Conservation (phyloP, 2,113 vertebrate species). For the Trochalopteron elliotii region DNA sequence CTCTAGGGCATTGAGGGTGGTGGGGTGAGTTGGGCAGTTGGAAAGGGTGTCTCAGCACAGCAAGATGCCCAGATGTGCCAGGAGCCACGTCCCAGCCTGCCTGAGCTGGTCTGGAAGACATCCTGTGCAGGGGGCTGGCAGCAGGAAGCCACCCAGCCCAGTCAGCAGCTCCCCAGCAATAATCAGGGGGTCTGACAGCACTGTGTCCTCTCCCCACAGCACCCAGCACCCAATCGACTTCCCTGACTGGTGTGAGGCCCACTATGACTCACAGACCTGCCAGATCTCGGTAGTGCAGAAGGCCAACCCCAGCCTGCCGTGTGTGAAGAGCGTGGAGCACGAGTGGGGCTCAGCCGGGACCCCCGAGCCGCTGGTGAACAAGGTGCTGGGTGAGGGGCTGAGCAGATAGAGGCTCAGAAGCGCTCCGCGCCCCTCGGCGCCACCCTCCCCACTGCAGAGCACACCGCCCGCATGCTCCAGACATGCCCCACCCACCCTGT, state of each 20-base stretch:
- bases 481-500: background rate
- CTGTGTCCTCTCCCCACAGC: conserved; percentile 54
- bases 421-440: accelerated
- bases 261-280: conserved; percentile 83
- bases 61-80: background rate
- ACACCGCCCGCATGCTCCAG: conserved; percentile 9
- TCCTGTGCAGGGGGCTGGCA: accelerated
- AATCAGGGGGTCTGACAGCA: accelerated
- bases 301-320: conserved; percentile 83
- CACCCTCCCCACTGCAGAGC: background rate
- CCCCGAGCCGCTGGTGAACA: conserved; percentile 36
- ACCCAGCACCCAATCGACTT: conserved; percentile 92
- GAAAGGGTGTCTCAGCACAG: background rate
- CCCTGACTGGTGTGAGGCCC: conserved; percentile 86
- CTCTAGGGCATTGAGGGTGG: background rate
- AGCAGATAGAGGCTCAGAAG: background rate
- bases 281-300: conserved; percentile 86
- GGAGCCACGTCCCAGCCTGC: too few species aligned
- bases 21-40: accelerated
- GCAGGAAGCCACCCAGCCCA: background rate
- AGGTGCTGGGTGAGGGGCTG: background rate
- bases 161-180: accelerated
- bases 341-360: conserved; percentile 73
- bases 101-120: background rate
- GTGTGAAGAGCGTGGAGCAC: conserved; percentile 68